Conservation (phyloP, 2,797 vertebrate genomes). For the Labroides dimidiatus region DNA sequence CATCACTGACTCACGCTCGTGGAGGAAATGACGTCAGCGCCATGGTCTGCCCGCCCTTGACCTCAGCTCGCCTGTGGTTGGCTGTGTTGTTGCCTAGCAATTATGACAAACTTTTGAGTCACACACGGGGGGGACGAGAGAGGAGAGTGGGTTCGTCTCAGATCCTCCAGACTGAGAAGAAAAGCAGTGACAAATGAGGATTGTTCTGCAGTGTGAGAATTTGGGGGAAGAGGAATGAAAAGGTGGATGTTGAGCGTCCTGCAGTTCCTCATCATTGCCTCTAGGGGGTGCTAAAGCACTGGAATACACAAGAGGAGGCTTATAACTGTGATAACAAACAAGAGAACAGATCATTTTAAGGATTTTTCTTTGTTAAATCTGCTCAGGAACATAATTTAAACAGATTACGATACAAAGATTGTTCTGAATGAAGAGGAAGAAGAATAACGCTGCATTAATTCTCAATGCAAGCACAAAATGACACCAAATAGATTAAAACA, state of each 20-base stretch:
- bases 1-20: conserved; percentile 73
- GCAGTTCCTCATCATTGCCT: conserved; percentile 18
- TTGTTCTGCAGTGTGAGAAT: conserved; percentile 11
- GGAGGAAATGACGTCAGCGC: conserved; percentile 77
- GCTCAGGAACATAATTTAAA: background rate
- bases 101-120: conserved; percentile 78
- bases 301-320: background rate
- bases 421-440: too few relatives aligned
- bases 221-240: conserved; percentile 22
- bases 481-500: background rate
- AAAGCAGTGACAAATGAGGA: conserved; percentile 31
- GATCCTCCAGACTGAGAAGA: conserved; percentile 27
- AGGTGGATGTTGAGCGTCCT: conserved; percentile 7
- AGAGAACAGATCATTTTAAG: background rate
- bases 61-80: conserved; percentile 63
- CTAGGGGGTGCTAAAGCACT: conserved; percentile 34
- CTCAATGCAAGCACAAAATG: background rate
- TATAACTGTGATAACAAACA: background rate
- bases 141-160: conserved; percentile 21
- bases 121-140: conserved; percentile 40
- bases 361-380: background rate
- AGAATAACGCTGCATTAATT: background rate
- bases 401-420: too few relatives aligned
- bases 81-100: conserved; percentile 78
- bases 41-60: conserved; percentile 57